Percentiles rank a stretch among this genome's conserved stretches.
Evolutionary conservation across 2,888 invertebrate species (phyloP).

Genomic region (Nipponacmea schrenckii): DNA sequence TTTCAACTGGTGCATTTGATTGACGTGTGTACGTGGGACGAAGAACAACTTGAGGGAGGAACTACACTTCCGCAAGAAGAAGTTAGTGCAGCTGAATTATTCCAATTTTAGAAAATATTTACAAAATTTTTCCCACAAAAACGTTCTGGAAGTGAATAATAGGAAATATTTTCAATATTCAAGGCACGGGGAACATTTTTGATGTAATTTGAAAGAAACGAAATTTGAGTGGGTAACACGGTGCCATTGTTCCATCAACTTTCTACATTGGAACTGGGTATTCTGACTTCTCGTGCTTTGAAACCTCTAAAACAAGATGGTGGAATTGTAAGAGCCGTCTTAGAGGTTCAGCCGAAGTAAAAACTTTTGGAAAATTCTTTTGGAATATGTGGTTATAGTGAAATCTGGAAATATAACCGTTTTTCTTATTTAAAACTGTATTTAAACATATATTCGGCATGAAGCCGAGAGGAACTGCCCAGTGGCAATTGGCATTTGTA

Average conservation of each 20-base stretch:
- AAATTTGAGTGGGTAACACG: conserved; percentile 18
- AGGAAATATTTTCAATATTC: background rate
- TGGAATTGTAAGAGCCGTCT: conserved; percentile 11
- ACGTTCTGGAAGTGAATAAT: background rate
- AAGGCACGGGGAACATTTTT: background rate
- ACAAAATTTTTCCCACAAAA: conserved; percentile 1
- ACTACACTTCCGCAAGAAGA: conserved; percentile 21
- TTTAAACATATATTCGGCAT: conserved; percentile 6
- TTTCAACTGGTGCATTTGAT: no score
- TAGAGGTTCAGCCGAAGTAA: background rate
- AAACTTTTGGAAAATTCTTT: background rate
- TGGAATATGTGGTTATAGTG: conserved; percentile 8
- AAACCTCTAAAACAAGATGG: conserved; percentile 27
- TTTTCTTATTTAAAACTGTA: background rate
- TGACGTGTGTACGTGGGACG: conserved; percentile 1
- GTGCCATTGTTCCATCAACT: conserved; percentile 25
- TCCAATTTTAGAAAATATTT: background rate
- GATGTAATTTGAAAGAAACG: background rate
- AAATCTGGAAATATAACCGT: background rate
- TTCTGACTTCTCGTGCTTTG: conserved; percentile 13
- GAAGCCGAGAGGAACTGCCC: conserved; percentile 23
- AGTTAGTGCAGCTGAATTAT: conserved; percentile 18
- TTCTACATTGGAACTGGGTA: conserved; percentile 22
- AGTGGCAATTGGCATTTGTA: conserved; percentile 28
- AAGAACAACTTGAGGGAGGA: conserved; percentile 13